Evolutionary conservation across 2,797 vertebrate species (phyloP).

Genomic region (Clarias platycephalus): DNA sequence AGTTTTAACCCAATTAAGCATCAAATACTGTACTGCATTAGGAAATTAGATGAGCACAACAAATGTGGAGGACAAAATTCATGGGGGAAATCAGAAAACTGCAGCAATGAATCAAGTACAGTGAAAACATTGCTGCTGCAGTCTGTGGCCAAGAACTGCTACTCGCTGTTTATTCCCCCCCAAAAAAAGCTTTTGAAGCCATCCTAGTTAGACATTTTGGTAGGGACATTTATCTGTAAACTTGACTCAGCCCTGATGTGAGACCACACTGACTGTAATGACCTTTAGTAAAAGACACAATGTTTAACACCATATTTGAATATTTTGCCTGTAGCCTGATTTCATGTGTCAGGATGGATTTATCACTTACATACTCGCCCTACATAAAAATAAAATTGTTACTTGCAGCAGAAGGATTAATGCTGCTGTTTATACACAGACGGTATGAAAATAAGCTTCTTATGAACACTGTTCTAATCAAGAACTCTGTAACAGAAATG

Average conservation of each 20-base stretch:
- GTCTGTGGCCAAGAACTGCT: background rate
- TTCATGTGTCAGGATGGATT: background rate
- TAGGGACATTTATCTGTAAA: background rate
- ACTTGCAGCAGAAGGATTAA: constrained; percentile 1
- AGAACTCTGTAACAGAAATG: background rate
- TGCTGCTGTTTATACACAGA: background rate
- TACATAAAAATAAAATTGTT: background rate
- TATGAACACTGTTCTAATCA: background rate
- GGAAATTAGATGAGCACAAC: background rate
- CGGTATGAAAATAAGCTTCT: background rate
- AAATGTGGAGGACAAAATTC: background rate
- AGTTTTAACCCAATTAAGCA: background rate
- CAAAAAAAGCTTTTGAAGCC: background rate
- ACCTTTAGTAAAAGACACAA: background rate
- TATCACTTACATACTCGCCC: background rate
- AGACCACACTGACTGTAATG: background rate
- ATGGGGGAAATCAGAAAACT: background rate
- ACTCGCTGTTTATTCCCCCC: background rate
- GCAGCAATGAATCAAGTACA: background rate
- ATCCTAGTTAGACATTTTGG: background rate
- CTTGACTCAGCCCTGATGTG: background rate
- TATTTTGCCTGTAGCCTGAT: constrained; percentile 1
- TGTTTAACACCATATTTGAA: constrained; percentile 7
- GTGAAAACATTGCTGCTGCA: background rate
- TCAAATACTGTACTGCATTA: no score